Percentiles rank a stretch among this genome's conserved stretches.
phyloP scores from a whole-genome alignment of 2,888 invertebrate genomes.

The Vanessa cardui region DNA sequence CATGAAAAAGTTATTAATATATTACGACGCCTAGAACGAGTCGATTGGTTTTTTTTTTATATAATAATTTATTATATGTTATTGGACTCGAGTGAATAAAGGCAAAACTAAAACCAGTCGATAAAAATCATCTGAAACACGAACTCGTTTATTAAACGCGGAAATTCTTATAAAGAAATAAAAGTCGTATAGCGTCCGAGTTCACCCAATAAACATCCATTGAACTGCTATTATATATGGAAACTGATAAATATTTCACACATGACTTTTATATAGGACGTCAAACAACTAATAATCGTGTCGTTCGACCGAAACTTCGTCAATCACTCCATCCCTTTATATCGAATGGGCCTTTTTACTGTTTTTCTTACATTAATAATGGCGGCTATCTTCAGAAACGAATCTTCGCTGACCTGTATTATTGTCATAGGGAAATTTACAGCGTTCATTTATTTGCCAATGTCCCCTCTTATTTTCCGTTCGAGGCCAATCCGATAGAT shows the following conservation, averaged over 20 bases:
- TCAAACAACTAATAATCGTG: slow-evolving; percentile 43
- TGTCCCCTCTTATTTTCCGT: slow-evolving; percentile 83
- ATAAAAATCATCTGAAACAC: background rate
- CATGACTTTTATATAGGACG: slow-evolving; percentile 39
- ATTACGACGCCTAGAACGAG: background rate
- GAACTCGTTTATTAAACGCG: slow-evolving; percentile 9
- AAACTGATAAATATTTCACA: slow-evolving; percentile 37
- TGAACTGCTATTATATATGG: slow-evolving; percentile 20
- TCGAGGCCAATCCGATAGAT: slow-evolving; percentile 80
- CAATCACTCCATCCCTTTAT: slow-evolving; percentile 66
- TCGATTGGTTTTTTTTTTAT: background rate
- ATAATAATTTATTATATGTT: too few species aligned
- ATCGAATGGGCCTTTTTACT: slow-evolving; percentile 73
- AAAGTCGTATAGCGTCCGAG: slow-evolving; percentile 10
- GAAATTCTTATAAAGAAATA: slow-evolving; percentile 13
- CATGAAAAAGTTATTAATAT: background rate
- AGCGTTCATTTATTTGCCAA: slow-evolving; percentile 78
- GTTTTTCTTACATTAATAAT: slow-evolving; percentile 80
- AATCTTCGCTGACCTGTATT: slow-evolving; percentile 83
- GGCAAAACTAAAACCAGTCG: background rate
- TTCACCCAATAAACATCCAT: slow-evolving; percentile 28
- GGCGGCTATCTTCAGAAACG: slow-evolving; percentile 71
- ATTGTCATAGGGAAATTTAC: slow-evolving; percentile 83
- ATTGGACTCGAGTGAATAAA: background rate
- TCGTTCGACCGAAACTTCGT: slow-evolving; percentile 55